phyloP scores from a whole-genome alignment of 2,797 vertebrate genomes.

The Hippopotamyrus pictus region DNA sequence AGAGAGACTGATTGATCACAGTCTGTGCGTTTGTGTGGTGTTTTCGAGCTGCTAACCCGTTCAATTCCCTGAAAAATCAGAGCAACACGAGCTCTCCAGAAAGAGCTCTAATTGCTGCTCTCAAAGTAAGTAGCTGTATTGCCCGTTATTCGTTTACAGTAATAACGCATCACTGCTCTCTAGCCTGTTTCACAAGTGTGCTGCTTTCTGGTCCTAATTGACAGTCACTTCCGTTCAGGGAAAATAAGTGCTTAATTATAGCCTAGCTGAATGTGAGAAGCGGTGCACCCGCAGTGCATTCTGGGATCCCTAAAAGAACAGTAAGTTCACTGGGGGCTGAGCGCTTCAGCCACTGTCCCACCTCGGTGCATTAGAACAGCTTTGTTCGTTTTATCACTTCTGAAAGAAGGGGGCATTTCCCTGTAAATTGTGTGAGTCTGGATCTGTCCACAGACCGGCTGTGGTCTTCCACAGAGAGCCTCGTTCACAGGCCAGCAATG shows the following conservation, averaged over 20 bases:
- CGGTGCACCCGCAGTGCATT: slow-evolving; percentile 19
- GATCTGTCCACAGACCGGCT: background rate
- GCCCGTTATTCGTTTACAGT: slow-evolving; percentile 50
- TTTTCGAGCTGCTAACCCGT: slow-evolving; percentile 24
- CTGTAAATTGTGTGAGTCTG: background rate
- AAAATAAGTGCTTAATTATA: slow-evolving; percentile 52
- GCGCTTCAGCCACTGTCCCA: background rate
- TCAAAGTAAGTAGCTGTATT: slow-evolving; percentile 31
- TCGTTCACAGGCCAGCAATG: background rate
- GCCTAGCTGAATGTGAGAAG: slow-evolving; percentile 37
- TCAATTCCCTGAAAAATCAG: slow-evolving; percentile 43
- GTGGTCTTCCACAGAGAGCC: background rate
- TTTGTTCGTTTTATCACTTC: background rate
- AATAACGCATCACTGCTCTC: slow-evolving; percentile 51
- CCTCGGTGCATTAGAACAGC: background rate
- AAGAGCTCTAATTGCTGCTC: slow-evolving; percentile 46
- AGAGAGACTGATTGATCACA: slow-evolving; percentile 41
- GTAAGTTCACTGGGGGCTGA: slow-evolving; percentile 42
- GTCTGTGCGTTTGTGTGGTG: background rate
- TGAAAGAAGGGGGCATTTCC: background rate
- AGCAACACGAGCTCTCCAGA: slow-evolving; percentile 29
- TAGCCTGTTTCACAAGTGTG: slow-evolving; percentile 47
- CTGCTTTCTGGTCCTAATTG: slow-evolving; percentile 58
- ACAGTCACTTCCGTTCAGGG: slow-evolving; percentile 43
- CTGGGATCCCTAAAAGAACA: slow-evolving; percentile 13